Evolutionary conservation across 1,140 invertebrate genomes (phyloP).

Genomic region (Solenopsis invicta): DNA sequence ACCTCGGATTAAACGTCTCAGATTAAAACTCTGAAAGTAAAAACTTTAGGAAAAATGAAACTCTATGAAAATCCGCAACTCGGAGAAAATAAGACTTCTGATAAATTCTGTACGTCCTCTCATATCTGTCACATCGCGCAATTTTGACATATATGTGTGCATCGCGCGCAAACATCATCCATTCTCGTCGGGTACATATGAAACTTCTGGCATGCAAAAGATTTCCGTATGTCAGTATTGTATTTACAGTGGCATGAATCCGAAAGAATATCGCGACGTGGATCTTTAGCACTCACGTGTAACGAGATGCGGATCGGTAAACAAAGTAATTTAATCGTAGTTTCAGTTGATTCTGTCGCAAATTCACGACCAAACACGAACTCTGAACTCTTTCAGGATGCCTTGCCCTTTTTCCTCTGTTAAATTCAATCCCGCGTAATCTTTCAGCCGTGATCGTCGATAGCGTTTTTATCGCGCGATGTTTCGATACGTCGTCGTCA

Average conservation of each 20-base stretch:
- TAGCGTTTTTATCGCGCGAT: constrained; percentile 25
- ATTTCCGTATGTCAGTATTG: constrained; percentile 25
- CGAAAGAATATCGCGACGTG: constrained; percentile 5
- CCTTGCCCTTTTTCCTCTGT: not conserved
- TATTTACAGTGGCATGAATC: constrained; percentile 46
- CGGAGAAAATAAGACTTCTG: constrained; percentile 30
- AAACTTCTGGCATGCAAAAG: constrained; percentile 43
- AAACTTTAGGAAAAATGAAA: not conserved
- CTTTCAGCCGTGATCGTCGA: constrained; percentile 19
- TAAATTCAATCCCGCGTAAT: constrained; percentile 13
- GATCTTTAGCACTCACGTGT: not conserved
- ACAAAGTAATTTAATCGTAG: not conserved
- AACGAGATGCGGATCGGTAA: not conserved
- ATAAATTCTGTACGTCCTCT: constrained; percentile 27
- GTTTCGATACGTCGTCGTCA: constrained; percentile 5
- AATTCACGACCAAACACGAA: not conserved
- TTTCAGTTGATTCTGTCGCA: not conserved
- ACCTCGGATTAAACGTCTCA: not conserved
- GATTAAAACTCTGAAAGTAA: constrained; percentile 2
- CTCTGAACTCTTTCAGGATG: not conserved
- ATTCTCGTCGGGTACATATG: constrained; percentile 41
- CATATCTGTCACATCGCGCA: constrained; percentile 40
- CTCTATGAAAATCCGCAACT: not conserved
- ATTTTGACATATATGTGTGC: constrained; percentile 33
- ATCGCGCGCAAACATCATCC: constrained; percentile 51